These are phyloP conservation scores for Listronotus bonariensis DNA, from an alignment of 1,140 invertebrate genomes.

Conservation along the genomic window DNA sequence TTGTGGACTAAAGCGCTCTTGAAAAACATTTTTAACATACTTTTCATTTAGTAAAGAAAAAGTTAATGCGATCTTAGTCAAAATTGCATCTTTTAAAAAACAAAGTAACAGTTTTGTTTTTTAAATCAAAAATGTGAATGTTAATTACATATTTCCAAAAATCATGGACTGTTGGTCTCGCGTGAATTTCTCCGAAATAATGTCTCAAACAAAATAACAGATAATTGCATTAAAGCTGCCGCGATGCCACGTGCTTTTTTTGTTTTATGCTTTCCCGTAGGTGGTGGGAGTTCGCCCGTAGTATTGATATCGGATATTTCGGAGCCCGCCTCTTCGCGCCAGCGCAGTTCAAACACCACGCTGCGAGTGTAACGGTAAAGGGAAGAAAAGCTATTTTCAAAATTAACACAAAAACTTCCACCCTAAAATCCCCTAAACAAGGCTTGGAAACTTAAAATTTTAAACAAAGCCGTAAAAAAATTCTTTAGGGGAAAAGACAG, in stretches of 20 bases:
- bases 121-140: not conserved
- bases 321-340: slow-evolving; percentile 41
- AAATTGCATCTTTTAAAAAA: not conserved
- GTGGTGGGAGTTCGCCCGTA: slow-evolving; percentile 38
- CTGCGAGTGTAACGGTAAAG: slow-evolving; percentile 3
- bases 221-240: slow-evolving; percentile 45
- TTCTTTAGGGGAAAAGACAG: slow-evolving; percentile 4
- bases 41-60: not conserved
- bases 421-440: not conserved
- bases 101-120: no score
- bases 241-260: slow-evolving; percentile 50
- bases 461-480: slow-evolving; percentile 13
- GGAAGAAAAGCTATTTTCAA: slow-evolving; percentile 37
- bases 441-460: slow-evolving; percentile 5
- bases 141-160: not conserved
- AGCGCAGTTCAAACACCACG: slow-evolving; percentile 13
- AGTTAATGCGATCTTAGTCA: no score
- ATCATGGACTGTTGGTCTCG: slow-evolving; percentile 14
- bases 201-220: slow-evolving; percentile 41
- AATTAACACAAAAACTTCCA: slow-evolving; percentile 35
- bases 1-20: not conserved
- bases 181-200: slow-evolving; percentile 38
- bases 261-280: slow-evolving; percentile 29
- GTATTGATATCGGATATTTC: slow-evolving; percentile 54
- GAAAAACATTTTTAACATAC: not conserved